phyloP scores from a whole-genome alignment of 35 echinoderm and acorn worm species.

The Amphiura filiformis region DNA sequence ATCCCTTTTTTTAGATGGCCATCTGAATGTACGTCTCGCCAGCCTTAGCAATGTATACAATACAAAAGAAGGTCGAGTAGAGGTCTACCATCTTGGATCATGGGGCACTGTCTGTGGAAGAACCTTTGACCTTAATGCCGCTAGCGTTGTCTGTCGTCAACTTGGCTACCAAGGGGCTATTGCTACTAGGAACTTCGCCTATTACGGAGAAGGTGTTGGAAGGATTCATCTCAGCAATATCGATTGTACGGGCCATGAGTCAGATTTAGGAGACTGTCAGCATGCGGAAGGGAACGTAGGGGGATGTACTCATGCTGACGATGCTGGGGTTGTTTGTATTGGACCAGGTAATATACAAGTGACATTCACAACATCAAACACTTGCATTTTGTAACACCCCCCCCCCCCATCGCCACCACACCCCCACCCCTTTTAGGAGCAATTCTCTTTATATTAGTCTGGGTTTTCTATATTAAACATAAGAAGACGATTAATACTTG shows the following conservation, averaged over 20 bases:
- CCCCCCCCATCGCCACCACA: no score
- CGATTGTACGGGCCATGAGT: background rate
- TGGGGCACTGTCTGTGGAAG: constrained; percentile 50
- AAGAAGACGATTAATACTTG: background rate
- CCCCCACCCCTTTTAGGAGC: background rate
- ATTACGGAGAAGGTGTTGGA: background rate
- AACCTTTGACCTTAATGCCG: background rate
- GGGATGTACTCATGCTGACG: background rate
- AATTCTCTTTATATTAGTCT: background rate
- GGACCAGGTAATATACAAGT: background rate
- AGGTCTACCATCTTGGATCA: constrained; percentile 5
- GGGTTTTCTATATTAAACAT: no score
- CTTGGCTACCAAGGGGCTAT: constrained; percentile 19
- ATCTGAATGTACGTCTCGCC: background rate
- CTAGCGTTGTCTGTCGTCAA: constrained; percentile 39
- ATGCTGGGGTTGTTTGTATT: background rate
- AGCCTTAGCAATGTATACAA: background rate
- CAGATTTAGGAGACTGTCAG: background rate
- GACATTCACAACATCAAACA: background rate
- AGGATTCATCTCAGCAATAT: background rate
- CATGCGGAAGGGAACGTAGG: background rate
- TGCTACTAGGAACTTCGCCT: background rate
- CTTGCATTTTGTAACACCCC: no score
- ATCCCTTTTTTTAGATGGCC: background rate
- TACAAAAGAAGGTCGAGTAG: constrained; percentile 29